A percentile compares a stretch with the other conserved stretches of the same genome.
These are phyloP conservation scores for Rattus rattus DNA, from an alignment of 2,113 vertebrate species.

Conservation along the genomic window DNA sequence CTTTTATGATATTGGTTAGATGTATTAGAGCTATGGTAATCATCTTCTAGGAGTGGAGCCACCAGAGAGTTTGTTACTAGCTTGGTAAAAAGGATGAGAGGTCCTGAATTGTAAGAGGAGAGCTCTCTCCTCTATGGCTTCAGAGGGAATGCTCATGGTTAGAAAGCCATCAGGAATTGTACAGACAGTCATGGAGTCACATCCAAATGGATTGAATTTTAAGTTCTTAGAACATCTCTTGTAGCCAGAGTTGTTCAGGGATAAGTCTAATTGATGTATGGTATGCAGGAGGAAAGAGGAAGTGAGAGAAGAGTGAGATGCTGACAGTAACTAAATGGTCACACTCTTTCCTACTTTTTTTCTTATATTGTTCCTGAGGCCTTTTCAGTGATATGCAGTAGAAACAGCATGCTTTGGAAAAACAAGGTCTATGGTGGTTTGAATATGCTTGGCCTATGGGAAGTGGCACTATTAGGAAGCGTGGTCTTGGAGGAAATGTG, in stretches of 20 bases:
- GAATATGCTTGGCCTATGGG: no score
- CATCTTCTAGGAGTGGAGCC: background rate
- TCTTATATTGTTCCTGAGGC: background rate
- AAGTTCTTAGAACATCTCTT: slow-evolving; percentile 23
- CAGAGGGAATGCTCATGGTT: background rate
- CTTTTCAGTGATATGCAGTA: background rate
- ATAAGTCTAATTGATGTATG: background rate
- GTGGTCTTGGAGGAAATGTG: no score
- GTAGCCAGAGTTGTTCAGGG: background rate
- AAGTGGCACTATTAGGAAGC: no score
- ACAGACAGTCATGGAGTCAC: background rate
- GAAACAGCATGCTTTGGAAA: background rate
- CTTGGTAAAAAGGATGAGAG: slow-evolving; percentile 1
- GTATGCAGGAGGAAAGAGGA: background rate
- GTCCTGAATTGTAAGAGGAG: background rate
- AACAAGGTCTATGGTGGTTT: background rate
- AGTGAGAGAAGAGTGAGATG: background rate
- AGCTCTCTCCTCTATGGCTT: background rate
- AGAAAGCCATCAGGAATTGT: background rate
- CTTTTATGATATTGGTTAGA: background rate
- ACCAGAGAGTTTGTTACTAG: background rate
- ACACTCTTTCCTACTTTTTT: background rate
- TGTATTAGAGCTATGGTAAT: background rate
- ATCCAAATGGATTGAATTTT: slow-evolving; percentile 23
- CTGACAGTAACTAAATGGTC: background rate